phyloP scores from a whole-genome alignment of 1,140 invertebrate species.

The Drosophila triauraria region DNA sequence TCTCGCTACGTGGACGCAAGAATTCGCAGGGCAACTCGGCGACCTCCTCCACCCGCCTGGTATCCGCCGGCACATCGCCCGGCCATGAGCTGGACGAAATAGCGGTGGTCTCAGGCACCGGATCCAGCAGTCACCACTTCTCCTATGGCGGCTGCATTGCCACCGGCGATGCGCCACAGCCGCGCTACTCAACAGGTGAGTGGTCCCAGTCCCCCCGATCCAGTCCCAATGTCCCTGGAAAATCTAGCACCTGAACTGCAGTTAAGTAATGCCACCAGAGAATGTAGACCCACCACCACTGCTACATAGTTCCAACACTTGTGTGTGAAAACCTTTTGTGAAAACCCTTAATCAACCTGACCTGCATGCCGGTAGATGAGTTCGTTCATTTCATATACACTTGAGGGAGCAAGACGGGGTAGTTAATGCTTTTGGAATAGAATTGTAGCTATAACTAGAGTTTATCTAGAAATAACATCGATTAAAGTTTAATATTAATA shows the following conservation, averaged over 20 bases:
- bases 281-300: conserved; percentile 40
- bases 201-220: neutral
- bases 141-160: conserved; percentile 87
- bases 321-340: conserved; percentile 32
- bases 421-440: neutral
- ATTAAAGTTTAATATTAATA: neutral
- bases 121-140: conserved; percentile 87
- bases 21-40: conserved; percentile 85
- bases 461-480: neutral
- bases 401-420: too few species aligned
- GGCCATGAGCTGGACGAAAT: conserved; percentile 92
- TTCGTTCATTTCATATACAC: conserved; percentile 27
- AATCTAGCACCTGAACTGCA: conserved; percentile 39
- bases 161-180: conserved; percentile 84
- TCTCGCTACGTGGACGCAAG: conserved; percentile 88
- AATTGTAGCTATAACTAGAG: neutral
- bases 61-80: conserved; percentile 86
- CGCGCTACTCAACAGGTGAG: conserved; percentile 88
- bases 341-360: conserved; percentile 32
- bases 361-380: conserved; percentile 50
- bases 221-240: neutral
- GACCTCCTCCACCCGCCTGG: conserved; percentile 85
- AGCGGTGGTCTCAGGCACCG: conserved; percentile 89
- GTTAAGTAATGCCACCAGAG: conserved; percentile 37
- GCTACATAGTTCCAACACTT: conserved; percentile 31